phyloP scores from a whole-genome alignment of 2,888 invertebrate genomes.

The Ornithoptera priamus region DNA sequence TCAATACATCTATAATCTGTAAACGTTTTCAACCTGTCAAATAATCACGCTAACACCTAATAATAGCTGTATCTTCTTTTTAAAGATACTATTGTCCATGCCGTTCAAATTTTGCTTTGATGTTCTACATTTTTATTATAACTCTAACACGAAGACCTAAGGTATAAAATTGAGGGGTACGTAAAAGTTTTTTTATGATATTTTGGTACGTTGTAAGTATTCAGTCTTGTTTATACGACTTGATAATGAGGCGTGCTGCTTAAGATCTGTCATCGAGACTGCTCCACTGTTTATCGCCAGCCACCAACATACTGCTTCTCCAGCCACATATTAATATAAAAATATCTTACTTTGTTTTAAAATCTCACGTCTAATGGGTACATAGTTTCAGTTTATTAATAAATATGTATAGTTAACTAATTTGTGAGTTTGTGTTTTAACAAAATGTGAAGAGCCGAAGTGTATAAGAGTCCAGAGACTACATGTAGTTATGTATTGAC shows the following conservation, averaged over 20 bases:
- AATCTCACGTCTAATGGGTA: slow-evolving; percentile 30
- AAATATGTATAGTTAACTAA: slow-evolving; percentile 20
- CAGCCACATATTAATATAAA: slow-evolving; percentile 52
- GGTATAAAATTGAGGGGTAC: slow-evolving; percentile 45
- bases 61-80: slow-evolving; percentile 72
- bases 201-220: slow-evolving; percentile 55
- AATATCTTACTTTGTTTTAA: slow-evolving; percentile 37
- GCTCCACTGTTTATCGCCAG: slow-evolving; percentile 62
- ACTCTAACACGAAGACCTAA: slow-evolving; percentile 32
- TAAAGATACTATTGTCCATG: slow-evolving; percentile 69
- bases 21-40: slow-evolving; percentile 80
- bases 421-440: slow-evolving; percentile 5
- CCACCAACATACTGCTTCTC: slow-evolving; percentile 55
- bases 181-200: slow-evolving; percentile 53
- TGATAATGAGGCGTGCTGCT: slow-evolving; percentile 70
- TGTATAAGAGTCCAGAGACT: not conserved
- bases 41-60: slow-evolving; percentile 77
- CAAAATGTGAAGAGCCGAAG: not conserved
- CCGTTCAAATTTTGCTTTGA: slow-evolving; percentile 49
- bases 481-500: not conserved
- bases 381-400: slow-evolving; percentile 23
- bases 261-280: slow-evolving; percentile 63
- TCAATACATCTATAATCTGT: slow-evolving; percentile 71
- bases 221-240: slow-evolving; percentile 60
- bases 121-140: slow-evolving; percentile 30